Evolutionary conservation across 2,797 vertebrate species (phyloP).

Genomic region (Pygocentrus nattereri): DNA sequence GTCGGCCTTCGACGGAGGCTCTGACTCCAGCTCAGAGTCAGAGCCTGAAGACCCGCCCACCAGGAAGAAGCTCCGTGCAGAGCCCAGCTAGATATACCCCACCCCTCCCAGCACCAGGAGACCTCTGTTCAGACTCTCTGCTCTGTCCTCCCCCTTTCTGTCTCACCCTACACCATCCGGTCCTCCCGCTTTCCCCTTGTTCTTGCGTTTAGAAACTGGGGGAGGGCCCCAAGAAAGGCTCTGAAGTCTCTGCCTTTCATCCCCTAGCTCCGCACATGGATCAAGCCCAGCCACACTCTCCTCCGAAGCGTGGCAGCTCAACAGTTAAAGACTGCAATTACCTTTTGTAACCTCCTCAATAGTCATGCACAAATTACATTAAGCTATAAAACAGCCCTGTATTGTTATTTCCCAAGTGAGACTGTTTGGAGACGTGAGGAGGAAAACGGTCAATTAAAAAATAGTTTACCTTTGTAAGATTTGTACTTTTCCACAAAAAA

Average conservation of each 20-base stretch:
- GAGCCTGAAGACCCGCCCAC: slow-evolving; percentile 91
- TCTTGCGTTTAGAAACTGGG: slow-evolving; percentile 42
- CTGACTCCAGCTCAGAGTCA: slow-evolving; percentile 95
- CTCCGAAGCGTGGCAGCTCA: slow-evolving; percentile 79
- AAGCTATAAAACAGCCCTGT: slow-evolving; percentile 29
- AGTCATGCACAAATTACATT: slow-evolving; percentile 40
- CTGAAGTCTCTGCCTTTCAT: slow-evolving; percentile 15
- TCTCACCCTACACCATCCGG: slow-evolving; percentile 18
- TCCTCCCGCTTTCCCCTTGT: slow-evolving; percentile 30
- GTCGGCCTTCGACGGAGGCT: slow-evolving; percentile 97
- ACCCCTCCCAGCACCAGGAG: neutral
- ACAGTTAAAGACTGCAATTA: slow-evolving; percentile 76
- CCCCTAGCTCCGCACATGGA: slow-evolving; percentile 22
- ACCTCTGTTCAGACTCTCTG: slow-evolving; percentile 32
- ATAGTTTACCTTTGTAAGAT: slow-evolving; percentile 77
- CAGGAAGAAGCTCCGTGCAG: slow-evolving; percentile 95
- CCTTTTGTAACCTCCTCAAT: slow-evolving; percentile 71
- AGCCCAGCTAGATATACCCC: slow-evolving; percentile 84
- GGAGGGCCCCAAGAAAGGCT: slow-evolving; percentile 30
- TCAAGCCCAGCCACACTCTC: slow-evolving; percentile 33
- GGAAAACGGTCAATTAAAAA: slow-evolving; percentile 64
- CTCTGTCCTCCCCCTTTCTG: neutral
- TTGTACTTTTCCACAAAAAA: slow-evolving; percentile 78
- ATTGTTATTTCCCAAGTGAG: slow-evolving; percentile 59
- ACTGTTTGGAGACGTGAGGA: slow-evolving; percentile 1